A percentile compares a stretch with the other conserved stretches of the same genome.
Evolutionary conservation across 2,797 vertebrate genomes (phyloP).

Genomic region (Clarias laeviceps): DNA sequence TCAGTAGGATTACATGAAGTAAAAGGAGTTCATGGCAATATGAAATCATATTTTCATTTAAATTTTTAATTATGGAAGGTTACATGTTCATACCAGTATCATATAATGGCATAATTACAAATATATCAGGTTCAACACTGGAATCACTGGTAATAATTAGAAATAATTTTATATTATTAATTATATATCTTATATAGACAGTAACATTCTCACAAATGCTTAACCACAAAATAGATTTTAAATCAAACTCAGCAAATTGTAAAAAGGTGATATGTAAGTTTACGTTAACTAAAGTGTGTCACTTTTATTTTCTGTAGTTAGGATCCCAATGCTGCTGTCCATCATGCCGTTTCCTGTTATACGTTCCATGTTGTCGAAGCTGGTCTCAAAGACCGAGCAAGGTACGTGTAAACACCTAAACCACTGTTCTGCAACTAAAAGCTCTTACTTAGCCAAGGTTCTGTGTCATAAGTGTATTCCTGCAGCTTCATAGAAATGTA

Average conservation of each 20-base stretch:
- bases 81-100: not conserved
- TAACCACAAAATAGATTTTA: not conserved
- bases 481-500: not conserved
- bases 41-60: not conserved
- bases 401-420: slow-evolving; percentile 76
- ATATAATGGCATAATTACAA: not conserved
- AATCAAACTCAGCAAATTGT: not conserved
- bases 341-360: slow-evolving; percentile 89
- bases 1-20: not conserved
- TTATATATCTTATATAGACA: not conserved
- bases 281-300: slow-evolving; percentile 26
- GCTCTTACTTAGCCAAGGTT: slow-evolving; percentile 19
- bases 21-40: not conserved
- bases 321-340: slow-evolving; percentile 80
- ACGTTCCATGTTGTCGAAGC: slow-evolving; percentile 93
- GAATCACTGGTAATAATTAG: not conserved
- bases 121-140: not conserved
- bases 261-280: not conserved
- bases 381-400: slow-evolving; percentile 84
- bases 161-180: not conserved
- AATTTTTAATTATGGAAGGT: not conserved
- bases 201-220: not conserved
- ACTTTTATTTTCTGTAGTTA: slow-evolving; percentile 72
- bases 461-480: slow-evolving; percentile 13
- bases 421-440: slow-evolving; percentile 22